Evolutionary conservation across 2,113 vertebrate species (phyloP).

Genomic region (Monopterus albus): DNA sequence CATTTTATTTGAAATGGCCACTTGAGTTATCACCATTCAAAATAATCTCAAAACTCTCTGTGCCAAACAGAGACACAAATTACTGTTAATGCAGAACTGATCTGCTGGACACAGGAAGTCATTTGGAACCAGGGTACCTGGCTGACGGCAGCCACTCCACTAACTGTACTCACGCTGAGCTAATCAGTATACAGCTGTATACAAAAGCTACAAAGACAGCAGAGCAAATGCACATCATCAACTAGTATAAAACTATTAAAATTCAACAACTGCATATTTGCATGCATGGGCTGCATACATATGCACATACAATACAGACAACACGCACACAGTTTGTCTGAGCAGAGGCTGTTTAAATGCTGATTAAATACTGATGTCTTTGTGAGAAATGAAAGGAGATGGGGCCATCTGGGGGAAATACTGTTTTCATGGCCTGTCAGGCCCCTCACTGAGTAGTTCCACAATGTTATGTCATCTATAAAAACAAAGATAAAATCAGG

Average conservation of each 20-base stretch:
- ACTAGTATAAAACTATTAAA: not conserved
- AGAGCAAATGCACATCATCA: not conserved
- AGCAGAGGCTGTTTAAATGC: constrained; percentile 16
- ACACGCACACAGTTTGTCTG: not conserved
- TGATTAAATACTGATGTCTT: constrained; percentile 40
- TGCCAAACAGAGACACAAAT: constrained; percentile 49
- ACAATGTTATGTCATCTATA: constrained; percentile 47
- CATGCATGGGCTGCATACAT: not conserved
- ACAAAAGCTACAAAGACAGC: constrained; percentile 2
- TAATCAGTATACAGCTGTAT: no score
- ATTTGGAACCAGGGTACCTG: constrained; percentile 48
- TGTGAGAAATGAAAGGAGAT: constrained; percentile 45
- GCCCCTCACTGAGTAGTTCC: constrained; percentile 17
- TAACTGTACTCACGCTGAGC: no score
- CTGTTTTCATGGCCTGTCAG: constrained; percentile 18
- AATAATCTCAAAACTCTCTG: constrained; percentile 25
- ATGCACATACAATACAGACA: not conserved
- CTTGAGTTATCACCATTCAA: constrained; percentile 35
- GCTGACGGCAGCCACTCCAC: constrained; percentile 28
- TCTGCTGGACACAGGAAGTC: constrained; percentile 59
- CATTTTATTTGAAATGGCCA: constrained; percentile 45
- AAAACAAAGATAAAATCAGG: constrained; percentile 29
- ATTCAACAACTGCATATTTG: not conserved
- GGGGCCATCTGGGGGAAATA: constrained; percentile 35
- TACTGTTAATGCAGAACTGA: constrained; percentile 54